Conservation (phyloP, 2,888 invertebrate genomes). For the Papilio gigon region DNA sequence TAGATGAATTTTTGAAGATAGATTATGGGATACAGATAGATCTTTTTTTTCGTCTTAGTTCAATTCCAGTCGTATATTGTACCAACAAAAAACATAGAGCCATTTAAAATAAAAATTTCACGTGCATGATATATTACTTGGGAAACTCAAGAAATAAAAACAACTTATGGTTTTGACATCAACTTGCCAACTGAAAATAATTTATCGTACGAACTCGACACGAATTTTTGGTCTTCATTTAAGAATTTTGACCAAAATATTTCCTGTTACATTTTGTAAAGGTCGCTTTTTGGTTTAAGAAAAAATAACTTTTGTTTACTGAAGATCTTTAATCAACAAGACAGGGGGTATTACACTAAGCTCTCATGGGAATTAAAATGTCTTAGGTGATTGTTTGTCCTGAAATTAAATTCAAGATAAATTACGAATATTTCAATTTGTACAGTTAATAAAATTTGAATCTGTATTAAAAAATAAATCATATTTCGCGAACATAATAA, state of each 20-base stretch:
- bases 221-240: conserved; percentile 25
- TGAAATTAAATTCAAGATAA: too few species aligned
- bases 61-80: neutral
- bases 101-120: conserved; percentile 33
- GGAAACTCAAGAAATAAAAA: conserved; percentile 42
- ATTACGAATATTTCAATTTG: too few species aligned
- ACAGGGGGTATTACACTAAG: neutral
- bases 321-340: neutral
- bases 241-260: conserved; percentile 15
- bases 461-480: too few species aligned
- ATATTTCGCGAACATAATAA: too few species aligned
- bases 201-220: conserved; percentile 54
- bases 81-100: neutral
- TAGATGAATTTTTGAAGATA: too few species aligned
- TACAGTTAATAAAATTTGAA: too few species aligned
- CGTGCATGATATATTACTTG: conserved; percentile 32
- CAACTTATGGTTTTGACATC: conserved; percentile 47
- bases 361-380: neutral
- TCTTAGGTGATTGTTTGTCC: too few species aligned
- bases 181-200: conserved; percentile 57
- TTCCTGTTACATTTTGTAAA: neutral
- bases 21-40: too few species aligned
- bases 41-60: neutral
- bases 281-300: conserved; percentile 1
- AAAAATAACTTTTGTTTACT: neutral